Base-by-base conservation (phyloP, 2,888 invertebrate genomes). In the Hydraecia micacea region DNA sequence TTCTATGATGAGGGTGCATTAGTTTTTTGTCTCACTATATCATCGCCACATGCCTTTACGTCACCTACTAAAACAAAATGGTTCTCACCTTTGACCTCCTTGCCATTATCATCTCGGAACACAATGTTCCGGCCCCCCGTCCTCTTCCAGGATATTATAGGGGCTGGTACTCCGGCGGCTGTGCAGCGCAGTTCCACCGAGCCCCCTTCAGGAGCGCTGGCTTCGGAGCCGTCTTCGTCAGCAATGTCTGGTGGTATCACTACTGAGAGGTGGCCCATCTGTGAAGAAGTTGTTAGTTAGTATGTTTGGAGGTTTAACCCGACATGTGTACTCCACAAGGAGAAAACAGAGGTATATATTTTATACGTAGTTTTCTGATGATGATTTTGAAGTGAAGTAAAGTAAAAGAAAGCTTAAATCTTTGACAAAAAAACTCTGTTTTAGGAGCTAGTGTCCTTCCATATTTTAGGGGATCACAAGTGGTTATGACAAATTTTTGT, bases 181-280 rank as follows among this genome's bases (percentile, higher is more conserved):
- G 97, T 97, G 93, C 99, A 99, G 68, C 97, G 97, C 28, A 99
- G 97, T 86, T 98, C 97, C 77, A 98, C 98, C 1, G 97, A 97
- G 0, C 98, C 98, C 1, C 98, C 98, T 94, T 99, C 99, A 21
- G 97, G 97, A 1, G 98, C 98, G 79, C 98, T 98, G 32, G 98
- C 97, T 85, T 98, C 98, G 11, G 98, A 96, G 0, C 94, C 95
- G 18, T 95, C 95, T 49, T 93, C 96, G 83, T 97, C 97, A 70
- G 98, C 97, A 87, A 99, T 98, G 94, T 99, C 98, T 67, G 99
- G 99, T 9, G 99, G 98, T 90, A 98, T 98, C 87, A 98, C 98
- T 85, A 99, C 99, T 92, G 98, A 98, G 91, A 99, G 97, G 90
- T 98, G 97, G 69, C 99, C 99, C 97, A 98, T 98, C 99, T 99